Percentiles rank a stretch among this genome's conserved stretches.
Conservation (phyloP, 2,797 vertebrate genomes). For the Gobionotothen gibberifrons region DNA sequence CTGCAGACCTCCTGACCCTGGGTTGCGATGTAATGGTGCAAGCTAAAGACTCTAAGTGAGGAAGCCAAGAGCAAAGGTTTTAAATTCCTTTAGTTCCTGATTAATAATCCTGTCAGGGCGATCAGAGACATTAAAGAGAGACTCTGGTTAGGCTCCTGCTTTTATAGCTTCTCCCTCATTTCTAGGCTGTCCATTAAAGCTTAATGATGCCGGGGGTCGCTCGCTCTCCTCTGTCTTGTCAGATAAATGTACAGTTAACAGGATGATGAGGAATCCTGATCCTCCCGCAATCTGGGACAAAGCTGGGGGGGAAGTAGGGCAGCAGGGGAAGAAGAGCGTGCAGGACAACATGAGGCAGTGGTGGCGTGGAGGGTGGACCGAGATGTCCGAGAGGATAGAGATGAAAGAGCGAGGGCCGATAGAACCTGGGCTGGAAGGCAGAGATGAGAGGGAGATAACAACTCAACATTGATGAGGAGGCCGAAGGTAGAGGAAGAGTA, state of each 20-base stretch:
- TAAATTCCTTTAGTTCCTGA: constrained; percentile 93
- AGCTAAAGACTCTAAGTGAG: constrained; percentile 84
- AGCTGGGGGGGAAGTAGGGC: constrained; percentile 49
- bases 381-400: constrained; percentile 66
- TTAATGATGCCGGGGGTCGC: constrained; percentile 92
- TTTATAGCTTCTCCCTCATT: constrained; percentile 85
- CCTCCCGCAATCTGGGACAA: constrained; percentile 80
- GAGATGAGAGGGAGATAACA: constrained; percentile 77
- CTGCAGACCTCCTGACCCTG: constrained; percentile 83
- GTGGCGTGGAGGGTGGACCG: constrained; percentile 50
- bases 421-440: constrained; percentile 73
- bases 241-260: constrained; percentile 98
- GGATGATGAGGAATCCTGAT: constrained; percentile 95
- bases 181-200: constrained; percentile 95
- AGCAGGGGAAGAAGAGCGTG: constrained; percentile 42
- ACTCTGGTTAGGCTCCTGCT: constrained; percentile 84
- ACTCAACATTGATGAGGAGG: constrained; percentile 74
- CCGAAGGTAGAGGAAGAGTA: constrained; percentile 57
- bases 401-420: constrained; percentile 70
- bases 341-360: constrained; percentile 28
- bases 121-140: constrained; percentile 94
- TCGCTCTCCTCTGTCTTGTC: constrained; percentile 93
- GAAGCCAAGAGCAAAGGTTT: constrained; percentile 89
- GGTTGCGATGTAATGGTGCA: constrained; percentile 83
- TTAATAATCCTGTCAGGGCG: constrained; percentile 96